phyloP scores from a whole-genome alignment of 2,888 invertebrate genomes.

The Hydraecia micacea region DNA sequence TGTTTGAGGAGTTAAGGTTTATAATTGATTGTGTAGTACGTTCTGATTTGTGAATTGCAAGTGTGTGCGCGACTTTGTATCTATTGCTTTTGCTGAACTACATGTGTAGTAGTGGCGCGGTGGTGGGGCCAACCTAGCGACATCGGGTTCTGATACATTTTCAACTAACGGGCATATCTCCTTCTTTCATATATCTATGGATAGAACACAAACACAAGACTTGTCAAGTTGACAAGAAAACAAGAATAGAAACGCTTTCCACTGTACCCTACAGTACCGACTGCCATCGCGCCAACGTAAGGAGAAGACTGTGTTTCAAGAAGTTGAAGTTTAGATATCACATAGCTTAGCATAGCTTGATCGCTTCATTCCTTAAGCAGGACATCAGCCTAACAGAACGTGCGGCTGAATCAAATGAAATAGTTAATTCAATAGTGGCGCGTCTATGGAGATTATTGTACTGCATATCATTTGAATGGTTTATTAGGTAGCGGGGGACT shows the following conservation, averaged over 20 bases:
- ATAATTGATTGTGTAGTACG: too few relatives aligned
- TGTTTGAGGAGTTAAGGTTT: too few relatives aligned
- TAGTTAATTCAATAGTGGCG: constrained; percentile 57
- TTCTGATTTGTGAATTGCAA: too few relatives aligned
- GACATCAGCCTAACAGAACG: neutral
- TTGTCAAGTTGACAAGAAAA: neutral
- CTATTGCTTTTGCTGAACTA: too few relatives aligned
- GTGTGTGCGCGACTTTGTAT: too few relatives aligned
- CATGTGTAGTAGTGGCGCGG: too few relatives aligned
- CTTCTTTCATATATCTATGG: too few relatives aligned
- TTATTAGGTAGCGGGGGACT: neutral
- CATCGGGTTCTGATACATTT: too few relatives aligned
- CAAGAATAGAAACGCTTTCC: neutral
- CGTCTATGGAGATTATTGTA: constrained; percentile 38
- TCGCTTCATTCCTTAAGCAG: neutral
- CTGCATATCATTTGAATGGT: constrained; percentile 48
- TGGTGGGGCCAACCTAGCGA: too few relatives aligned
- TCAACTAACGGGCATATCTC: too few relatives aligned
- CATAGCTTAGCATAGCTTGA: neutral
- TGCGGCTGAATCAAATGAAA: constrained; percentile 61
- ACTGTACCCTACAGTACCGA: neutral
- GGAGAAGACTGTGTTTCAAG: neutral
- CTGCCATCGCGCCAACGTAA: neutral
- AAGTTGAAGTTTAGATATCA: neutral
- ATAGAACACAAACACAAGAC: neutral